Conservation (phyloP, 2,113 vertebrate genomes). For the Pterophyllum scalare region DNA sequence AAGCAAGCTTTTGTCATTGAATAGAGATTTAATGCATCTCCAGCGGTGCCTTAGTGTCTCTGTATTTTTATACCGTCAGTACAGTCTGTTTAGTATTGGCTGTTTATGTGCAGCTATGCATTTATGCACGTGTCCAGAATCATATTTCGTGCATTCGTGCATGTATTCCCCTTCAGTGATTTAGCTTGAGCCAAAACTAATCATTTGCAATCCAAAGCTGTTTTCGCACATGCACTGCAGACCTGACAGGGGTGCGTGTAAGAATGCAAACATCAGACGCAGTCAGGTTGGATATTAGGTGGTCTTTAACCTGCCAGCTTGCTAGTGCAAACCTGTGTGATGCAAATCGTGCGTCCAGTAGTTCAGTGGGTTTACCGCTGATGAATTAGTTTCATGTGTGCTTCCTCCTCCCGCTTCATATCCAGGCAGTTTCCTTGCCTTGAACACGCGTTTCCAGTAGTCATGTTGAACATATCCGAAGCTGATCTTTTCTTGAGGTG, state of each 20-base stretch:
- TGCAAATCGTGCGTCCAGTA: neutral
- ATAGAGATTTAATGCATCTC: neutral
- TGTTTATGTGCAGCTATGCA: too few species aligned
- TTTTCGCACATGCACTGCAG: neutral
- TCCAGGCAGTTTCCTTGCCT: neutral
- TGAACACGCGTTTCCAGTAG: neutral
- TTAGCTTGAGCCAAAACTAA: too few species aligned
- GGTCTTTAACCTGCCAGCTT: neutral
- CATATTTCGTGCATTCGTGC: too few species aligned
- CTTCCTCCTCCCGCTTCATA: neutral
- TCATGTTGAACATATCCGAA: neutral
- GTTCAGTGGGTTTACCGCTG: neutral
- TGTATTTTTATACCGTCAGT: neutral
- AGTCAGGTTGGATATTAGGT: neutral
- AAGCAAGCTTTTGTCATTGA: neutral
- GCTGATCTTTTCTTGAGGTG: neutral
- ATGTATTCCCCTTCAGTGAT: too few species aligned
- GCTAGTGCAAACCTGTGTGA: fast-evolving
- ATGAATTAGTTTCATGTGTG: neutral
- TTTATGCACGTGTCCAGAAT: too few species aligned
- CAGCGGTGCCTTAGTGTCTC: neutral
- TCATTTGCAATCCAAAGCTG: neutral
- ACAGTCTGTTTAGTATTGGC: neutral
- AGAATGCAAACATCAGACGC: neutral
- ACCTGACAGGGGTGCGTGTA: neutral